A percentile compares a stretch with the other conserved stretches of the same genome.
These are phyloP conservation scores for Eretmocerus hayati DNA, from an alignment of 2,888 invertebrate species.

Conservation along the genomic window DNA sequence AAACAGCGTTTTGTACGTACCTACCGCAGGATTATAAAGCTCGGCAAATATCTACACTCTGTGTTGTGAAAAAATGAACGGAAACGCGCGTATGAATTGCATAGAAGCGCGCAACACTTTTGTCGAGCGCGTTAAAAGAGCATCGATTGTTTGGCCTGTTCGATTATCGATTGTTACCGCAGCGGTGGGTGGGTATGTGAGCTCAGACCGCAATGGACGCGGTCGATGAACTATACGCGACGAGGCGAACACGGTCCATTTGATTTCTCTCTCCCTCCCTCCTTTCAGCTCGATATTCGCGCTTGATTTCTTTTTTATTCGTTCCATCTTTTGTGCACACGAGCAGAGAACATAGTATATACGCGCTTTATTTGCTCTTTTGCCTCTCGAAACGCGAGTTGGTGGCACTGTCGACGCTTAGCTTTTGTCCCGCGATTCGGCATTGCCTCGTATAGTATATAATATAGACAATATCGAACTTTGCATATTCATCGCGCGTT, in stretches of 20 bases:
- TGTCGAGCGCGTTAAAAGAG: neutral
- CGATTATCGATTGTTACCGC: constrained; percentile 18
- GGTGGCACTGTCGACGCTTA: too few species aligned
- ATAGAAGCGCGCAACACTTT: constrained; percentile 10
- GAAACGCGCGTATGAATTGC: neutral
- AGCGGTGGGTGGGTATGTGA: neutral
- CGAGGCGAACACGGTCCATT: constrained; percentile 8
- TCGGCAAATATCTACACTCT: too few species aligned
- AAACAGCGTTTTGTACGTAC: too few species aligned
- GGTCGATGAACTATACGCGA: constrained; percentile 2
- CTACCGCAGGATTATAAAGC: too few species aligned
- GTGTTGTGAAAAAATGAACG: neutral
- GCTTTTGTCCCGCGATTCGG: too few species aligned
- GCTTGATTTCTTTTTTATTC: neutral
- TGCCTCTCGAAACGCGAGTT: too few species aligned
- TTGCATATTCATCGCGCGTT: too few species aligned
- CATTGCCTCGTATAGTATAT: too few species aligned
- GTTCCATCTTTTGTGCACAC: neutral
- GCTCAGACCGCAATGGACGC: constrained; percentile 3
- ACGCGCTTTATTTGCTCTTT: neutral
- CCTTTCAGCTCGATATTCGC: neutral
- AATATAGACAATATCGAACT: too few species aligned
- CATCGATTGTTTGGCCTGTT: constrained; percentile 15
- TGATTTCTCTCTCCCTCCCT: neutral
- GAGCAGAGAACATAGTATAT: too few species aligned